Evolutionary conservation across 2,888 invertebrate genomes (phyloP).

Genomic region (Erebia palarica): DNA sequence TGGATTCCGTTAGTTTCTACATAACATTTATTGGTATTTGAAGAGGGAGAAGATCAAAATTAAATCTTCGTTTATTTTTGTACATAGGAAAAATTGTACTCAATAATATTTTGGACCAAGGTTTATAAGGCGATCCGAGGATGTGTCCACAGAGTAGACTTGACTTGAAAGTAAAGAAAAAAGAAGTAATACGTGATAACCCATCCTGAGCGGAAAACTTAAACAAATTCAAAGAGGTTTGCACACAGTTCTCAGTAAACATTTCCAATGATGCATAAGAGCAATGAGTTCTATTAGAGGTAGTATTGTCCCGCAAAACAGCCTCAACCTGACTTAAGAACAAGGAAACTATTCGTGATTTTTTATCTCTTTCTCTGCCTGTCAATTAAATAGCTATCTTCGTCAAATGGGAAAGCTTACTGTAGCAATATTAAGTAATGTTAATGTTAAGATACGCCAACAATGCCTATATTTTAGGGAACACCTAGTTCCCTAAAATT

Average conservation of each 20-base stretch:
- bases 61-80: not conserved
- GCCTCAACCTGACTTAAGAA: not conserved
- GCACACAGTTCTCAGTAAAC: slow-evolving; percentile 50
- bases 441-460: too few species aligned
- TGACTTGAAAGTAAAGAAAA: not conserved
- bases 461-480: too few species aligned
- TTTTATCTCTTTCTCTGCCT: too few species aligned
- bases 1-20: too few species aligned
- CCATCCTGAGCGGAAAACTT: slow-evolving; percentile 25
- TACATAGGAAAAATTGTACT: not conserved
- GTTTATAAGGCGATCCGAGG: not conserved
- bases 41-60: too few species aligned
- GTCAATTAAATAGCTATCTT: too few species aligned
- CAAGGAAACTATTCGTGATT: too few species aligned
- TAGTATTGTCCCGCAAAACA: not conserved
- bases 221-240: slow-evolving; percentile 23
- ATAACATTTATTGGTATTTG: too few species aligned
- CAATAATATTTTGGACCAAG: not conserved
- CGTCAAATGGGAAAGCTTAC: too few species aligned
- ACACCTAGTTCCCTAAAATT: too few species aligned
- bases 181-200: slow-evolving; percentile 22
- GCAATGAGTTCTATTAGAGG: not conserved
- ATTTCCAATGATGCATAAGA: slow-evolving; percentile 53
- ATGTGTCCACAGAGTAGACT: not conserved
- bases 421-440: too few species aligned